Percentiles rank a stretch among this genome's conserved stretches.
Evolutionary conservation across 1,140 invertebrate genomes (phyloP).

Genomic region (Lepidurus packardi): DNA sequence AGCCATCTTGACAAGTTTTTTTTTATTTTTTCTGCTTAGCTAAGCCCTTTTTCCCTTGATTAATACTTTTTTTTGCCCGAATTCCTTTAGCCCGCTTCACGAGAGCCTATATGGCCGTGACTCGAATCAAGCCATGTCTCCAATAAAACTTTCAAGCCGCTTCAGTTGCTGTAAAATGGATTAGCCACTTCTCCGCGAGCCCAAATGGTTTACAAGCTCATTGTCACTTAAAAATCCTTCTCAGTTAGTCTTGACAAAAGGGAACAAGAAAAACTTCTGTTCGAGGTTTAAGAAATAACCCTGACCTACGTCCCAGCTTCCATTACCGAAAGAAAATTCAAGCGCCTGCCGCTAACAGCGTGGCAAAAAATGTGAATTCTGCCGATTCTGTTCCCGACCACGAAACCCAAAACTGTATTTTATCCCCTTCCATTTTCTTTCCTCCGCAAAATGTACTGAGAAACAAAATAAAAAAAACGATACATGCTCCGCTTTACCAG

Average conservation of each 20-base stretch:
- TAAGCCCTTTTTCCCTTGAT: slow-evolving; percentile 2
- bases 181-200: neutral
- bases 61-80: neutral
- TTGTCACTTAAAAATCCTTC: neutral
- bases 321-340: too few species aligned
- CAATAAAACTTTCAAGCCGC: neutral
- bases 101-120: neutral
- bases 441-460: neutral
- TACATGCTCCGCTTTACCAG: neutral
- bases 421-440: neutral
- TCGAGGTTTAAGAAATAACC: too few species aligned
- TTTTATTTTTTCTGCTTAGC: neutral
- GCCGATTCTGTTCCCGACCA: too few species aligned
- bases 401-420: too few species aligned
- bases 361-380: too few species aligned
- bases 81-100: neutral
- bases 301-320: too few species aligned
- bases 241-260: neutral
- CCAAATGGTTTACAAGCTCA: neutral
- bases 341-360: too few species aligned
- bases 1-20: slow-evolving; percentile 12
- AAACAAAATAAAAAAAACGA: neutral
- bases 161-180: neutral
- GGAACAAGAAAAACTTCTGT: neutral
- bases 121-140: neutral